Evolutionary conservation across 2,797 vertebrate species (phyloP).

Genomic region (Eulemur albifrons): DNA sequence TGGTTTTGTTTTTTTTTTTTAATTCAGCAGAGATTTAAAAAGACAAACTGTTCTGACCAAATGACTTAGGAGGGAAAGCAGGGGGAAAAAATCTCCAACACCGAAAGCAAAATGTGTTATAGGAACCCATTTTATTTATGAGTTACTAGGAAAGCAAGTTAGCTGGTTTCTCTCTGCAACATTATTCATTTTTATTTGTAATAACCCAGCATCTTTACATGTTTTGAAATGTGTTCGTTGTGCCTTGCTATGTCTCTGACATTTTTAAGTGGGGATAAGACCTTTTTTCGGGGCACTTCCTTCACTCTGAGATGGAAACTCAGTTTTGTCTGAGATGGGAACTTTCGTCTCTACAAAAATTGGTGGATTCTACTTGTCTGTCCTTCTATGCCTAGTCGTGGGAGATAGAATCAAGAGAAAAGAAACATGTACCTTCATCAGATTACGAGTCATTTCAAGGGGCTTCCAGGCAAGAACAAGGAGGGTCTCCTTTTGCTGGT

Average conservation of each 20-base stretch:
- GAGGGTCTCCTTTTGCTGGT: neutral
- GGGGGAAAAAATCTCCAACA: accelerated
- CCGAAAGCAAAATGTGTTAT: neutral
- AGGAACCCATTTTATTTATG: neutral
- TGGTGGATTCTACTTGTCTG: neutral
- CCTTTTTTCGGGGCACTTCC: too few species aligned
- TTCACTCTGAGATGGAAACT: too few species aligned
- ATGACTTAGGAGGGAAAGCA: too few species aligned
- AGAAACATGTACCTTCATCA: neutral
- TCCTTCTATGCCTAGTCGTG: neutral
- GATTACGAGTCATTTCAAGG: too few species aligned
- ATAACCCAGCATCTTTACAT: neutral
- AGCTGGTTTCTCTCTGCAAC: neutral
- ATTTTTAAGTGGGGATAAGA: neutral
- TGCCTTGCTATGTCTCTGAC: neutral
- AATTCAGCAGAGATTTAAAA: accelerated
- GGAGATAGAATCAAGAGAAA: neutral
- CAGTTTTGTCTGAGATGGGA: neutral
- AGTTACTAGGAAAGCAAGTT: neutral
- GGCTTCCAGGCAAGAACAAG: neutral
- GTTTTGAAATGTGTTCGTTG: neutral
- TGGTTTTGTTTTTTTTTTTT: neutral
- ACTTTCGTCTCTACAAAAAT: neutral
- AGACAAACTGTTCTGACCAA: accelerated
- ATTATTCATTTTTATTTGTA: neutral